These are phyloP conservation scores for Thera obeliscata DNA, from an alignment of 2,888 invertebrate genomes.

Conservation along the genomic window DNA sequence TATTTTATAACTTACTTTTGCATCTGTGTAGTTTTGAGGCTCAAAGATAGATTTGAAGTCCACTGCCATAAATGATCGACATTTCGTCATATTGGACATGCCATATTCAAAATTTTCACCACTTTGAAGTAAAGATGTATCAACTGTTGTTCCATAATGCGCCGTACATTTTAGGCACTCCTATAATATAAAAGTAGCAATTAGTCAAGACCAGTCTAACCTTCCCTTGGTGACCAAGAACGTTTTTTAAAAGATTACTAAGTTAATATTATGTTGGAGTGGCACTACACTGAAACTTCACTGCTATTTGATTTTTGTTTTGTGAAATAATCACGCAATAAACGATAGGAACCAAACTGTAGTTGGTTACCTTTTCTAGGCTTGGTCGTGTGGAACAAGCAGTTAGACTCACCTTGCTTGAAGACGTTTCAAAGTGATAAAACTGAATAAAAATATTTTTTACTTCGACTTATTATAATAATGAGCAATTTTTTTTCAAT, in stretches of 20 bases:
- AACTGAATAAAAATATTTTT: no score
- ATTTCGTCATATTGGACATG: conserved; percentile 40
- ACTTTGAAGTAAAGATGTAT: conserved; percentile 40
- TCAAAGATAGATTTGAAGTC: conserved; percentile 44
- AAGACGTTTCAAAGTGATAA: no score
- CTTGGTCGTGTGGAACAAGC: no score
- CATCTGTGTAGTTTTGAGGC: conserved; percentile 2
- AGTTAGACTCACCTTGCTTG: no score
- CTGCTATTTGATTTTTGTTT: no score
- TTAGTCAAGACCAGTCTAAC: not conserved
- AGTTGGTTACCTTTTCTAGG: no score
- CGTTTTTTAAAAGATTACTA: not conserved
- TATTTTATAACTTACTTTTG: conserved; percentile 33
- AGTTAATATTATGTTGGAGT: no score
- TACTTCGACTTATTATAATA: no score
- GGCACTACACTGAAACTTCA: no score
- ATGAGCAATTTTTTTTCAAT: no score
- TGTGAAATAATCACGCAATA: no score
- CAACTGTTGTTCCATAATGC: conserved; percentile 35
- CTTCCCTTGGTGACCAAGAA: not conserved
- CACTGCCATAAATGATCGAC: conserved; percentile 42
- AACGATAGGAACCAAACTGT: no score
- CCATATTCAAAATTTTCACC: conserved; percentile 46
- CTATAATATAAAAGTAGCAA: not conserved
- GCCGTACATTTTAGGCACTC: conserved; percentile 12